Base-by-base conservation (phyloP, 2,113 vertebrate genomes). In the Pterocles burchelli region DNA sequence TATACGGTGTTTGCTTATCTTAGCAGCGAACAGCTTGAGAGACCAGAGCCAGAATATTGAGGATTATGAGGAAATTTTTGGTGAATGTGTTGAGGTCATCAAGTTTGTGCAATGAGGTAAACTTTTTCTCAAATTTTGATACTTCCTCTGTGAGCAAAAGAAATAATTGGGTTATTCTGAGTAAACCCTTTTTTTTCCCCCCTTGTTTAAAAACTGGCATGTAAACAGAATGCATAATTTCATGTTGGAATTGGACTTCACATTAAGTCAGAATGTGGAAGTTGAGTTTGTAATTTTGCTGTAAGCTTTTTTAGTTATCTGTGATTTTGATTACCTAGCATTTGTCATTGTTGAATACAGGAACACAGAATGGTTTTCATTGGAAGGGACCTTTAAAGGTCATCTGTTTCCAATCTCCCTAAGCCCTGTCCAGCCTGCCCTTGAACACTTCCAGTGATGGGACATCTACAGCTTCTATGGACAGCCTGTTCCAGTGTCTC, bases 41-140 rank as follows among this genome's bases (percentile, higher is more conserved):
- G 66, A 57, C 6, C 0, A 65, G 36, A 72, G n/a, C 43, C 82
- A 97, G n/a, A 46, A 98, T 98, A 97, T 81, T 96, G 46, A 84
- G 88, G 51, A 76, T 73, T 45, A 57, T 49, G 61, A 97, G 68
- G 71, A 94, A 66, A 55, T 73, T 97, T 87, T 58, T 49, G 6
- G 29, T 90, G 79, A 94, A 14, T 5, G 10, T 33, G 0, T 33
- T 92, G 48, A 96, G 89, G 52, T 65, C 93, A 63, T 45, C 81
- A 26, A 71, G 43, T 78, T 57, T 96, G 21, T 92, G 89, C 48
- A 22, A 17, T 55, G 65, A 97, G 92, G 98, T 98, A 91, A 96
- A 63, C 7, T 28, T 83, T 86, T 88, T n/a, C 46, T 45, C 11
- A 21, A 6, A 1, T 45, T 52, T 52, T 43, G 5, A 2, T 61